Evolutionary conservation across 2,888 invertebrate genomes (phyloP).

Genomic region (Cactoblastis cactorum): DNA sequence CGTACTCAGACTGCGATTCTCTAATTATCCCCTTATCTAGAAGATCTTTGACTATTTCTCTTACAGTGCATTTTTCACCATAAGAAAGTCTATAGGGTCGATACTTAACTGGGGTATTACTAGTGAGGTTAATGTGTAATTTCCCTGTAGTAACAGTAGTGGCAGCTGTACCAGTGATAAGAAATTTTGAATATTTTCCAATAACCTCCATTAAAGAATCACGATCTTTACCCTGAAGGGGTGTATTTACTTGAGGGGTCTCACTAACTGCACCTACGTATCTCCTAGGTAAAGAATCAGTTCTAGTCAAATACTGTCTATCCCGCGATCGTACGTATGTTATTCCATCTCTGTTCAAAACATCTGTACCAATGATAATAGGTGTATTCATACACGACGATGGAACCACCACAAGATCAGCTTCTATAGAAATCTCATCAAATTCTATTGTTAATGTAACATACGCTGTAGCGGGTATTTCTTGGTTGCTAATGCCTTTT

Average conservation of each 20-base stretch:
- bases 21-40: constrained; percentile 21
- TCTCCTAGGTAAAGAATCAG: background rate
- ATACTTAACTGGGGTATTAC: constrained; percentile 2
- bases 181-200: background rate
- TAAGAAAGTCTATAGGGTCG: constrained; percentile 11
- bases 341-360: constrained; percentile 15
- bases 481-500: background rate
- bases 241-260: background rate
- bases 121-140: constrained; percentile 2
- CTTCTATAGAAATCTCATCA: constrained; percentile 19
- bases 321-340: background rate
- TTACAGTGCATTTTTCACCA: constrained; percentile 15
- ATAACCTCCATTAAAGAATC: constrained; percentile 1
- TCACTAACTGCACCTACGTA: background rate
- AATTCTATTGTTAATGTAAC: constrained; percentile 1
- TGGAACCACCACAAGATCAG: constrained; percentile 19
- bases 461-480: background rate
- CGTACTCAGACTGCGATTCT: constrained; percentile 2
- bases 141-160: constrained; percentile 20
- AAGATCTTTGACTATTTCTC: constrained; percentile 21
- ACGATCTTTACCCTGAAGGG: background rate
- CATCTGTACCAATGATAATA: constrained; percentile 20
- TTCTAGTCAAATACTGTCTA: background rate
- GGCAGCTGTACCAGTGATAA: constrained; percentile 11
- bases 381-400: constrained; percentile 13